Base-by-base conservation (phyloP, 2,888 invertebrate genomes). In the Chaetogeoica ovagalla region DNA sequence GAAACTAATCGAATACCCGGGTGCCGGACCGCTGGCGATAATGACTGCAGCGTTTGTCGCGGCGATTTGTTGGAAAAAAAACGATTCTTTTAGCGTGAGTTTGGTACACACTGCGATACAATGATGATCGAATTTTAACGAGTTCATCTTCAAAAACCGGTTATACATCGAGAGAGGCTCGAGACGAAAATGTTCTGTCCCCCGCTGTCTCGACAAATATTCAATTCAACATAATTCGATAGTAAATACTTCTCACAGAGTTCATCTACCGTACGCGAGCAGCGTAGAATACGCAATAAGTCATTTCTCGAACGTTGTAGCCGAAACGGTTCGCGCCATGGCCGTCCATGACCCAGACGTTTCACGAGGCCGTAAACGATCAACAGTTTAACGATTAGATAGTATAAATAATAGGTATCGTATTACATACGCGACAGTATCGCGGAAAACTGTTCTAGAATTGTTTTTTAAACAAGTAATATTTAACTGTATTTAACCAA, bases 11-110 rank as follows among this genome's bases (percentile, higher is more conserved):
- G 89, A 89, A 30, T 89, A 90, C 84, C 88, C 89, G 19, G 91
- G 91, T 19, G 90, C 91, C 57, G 90, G 90, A 21, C 89, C 91
- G 13, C 86, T 92, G 23, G 90, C 86, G 11, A 89, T 89, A 84
- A 89, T 89, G 21, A 87, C 87, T 69, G 86, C 88, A 75, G 87
- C 90, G 3, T 90, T 90, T 84, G 87, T 90, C 65, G 89, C 90
- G 2, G 87, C 88, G 82, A 85, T 88, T 37, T 87, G 88, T 55
- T 90, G 90, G 90, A 86, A 87, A 82, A 85, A 85, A 48, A 82
- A 74, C 15, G 23, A 79, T 55, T 57, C 71, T 19, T 79, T 43
- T 57, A 79, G 23, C 62, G 79, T 79, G 39, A 71, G 79, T 71
- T 21, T 19, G 19, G 39, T n/a, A n/a, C 39, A 13, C 60, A 23